Percentiles rank a stretch among this genome's conserved stretches.
phyloP scores from a whole-genome alignment of 1,140 invertebrate genomes.

The Bombus sibiricus region DNA sequence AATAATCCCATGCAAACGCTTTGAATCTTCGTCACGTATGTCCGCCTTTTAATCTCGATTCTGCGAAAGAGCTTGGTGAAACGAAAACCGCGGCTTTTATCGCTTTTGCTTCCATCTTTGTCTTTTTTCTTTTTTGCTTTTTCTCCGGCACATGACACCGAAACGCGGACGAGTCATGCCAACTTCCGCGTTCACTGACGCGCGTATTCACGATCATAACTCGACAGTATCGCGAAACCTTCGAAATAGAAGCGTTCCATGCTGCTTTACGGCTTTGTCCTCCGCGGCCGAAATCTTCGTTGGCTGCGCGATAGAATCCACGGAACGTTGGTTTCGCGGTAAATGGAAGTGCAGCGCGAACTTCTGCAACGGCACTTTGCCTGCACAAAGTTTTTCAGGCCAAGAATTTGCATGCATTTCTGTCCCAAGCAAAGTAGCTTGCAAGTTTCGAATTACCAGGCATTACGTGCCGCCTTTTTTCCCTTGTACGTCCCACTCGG shows the following conservation, averaged over 20 bases:
- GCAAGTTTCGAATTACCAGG: slow-evolving; percentile 21
- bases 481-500: too few relatives aligned
- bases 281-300: not conserved
- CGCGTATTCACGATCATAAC: slow-evolving; percentile 11
- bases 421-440: not conserved
- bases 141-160: not conserved
- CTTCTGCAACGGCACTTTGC: not conserved
- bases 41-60: slow-evolving; percentile 14
- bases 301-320: not conserved
- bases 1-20: not conserved
- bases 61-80: not conserved
- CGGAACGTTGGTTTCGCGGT: slow-evolving; percentile 22
- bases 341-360: slow-evolving; percentile 8
- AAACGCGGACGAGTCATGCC: slow-evolving; percentile 1
- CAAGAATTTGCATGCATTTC: slow-evolving; percentile 32
- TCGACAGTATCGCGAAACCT: not conserved
- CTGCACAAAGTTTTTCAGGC: slow-evolving; percentile 8
- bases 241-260: not conserved
- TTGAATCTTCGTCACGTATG: not conserved
- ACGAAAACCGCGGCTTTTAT: not conserved
- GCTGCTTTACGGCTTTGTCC: not conserved
- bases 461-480: slow-evolving; percentile 1
- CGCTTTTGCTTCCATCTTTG: not conserved
- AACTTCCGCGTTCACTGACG: not conserved
- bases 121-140: not conserved